A percentile compares a stretch with the other conserved stretches of the same genome.
phyloP scores from a whole-genome alignment of 2,797 vertebrate genomes.

The Poeciliopsis presidionis region DNA sequence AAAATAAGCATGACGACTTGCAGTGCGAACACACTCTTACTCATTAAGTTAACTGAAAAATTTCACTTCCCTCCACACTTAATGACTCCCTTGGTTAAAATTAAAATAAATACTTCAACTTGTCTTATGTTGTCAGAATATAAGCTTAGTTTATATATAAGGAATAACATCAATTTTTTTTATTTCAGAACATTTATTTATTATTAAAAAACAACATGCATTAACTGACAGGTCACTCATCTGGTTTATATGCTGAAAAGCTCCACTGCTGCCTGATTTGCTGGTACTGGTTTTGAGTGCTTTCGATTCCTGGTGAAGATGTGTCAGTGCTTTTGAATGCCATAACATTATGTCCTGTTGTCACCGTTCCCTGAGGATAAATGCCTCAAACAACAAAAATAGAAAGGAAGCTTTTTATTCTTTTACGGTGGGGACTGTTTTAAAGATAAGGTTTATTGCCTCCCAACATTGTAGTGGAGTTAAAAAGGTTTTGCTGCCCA shows the following conservation, averaged over 20 bases:
- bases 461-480: constrained; percentile 56
- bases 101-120: background rate
- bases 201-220: background rate
- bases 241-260: background rate
- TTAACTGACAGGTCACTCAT: background rate
- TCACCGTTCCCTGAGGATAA: constrained; percentile 56
- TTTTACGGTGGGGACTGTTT: constrained; percentile 69
- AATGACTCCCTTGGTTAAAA: background rate
- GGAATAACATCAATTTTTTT: background rate
- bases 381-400: constrained; percentile 55
- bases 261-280: background rate
- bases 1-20: background rate
- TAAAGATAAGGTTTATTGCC: constrained; percentile 75
- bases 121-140: background rate
- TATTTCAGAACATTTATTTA: background rate
- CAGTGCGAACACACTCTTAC: background rate
- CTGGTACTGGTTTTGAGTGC: background rate
- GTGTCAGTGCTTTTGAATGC: constrained; percentile 23
- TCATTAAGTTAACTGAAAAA: background rate
- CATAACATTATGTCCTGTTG: constrained; percentile 17
- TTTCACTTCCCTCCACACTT: background rate
- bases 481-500: constrained; percentile 51
- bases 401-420: constrained; percentile 67
- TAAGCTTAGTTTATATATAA: background rate
- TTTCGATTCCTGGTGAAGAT: constrained; percentile 5